A percentile compares a stretch with the other conserved stretches of the same genome.
Conservation (phyloP, 2,797 vertebrate species). For the Mycteria americana region DNA sequence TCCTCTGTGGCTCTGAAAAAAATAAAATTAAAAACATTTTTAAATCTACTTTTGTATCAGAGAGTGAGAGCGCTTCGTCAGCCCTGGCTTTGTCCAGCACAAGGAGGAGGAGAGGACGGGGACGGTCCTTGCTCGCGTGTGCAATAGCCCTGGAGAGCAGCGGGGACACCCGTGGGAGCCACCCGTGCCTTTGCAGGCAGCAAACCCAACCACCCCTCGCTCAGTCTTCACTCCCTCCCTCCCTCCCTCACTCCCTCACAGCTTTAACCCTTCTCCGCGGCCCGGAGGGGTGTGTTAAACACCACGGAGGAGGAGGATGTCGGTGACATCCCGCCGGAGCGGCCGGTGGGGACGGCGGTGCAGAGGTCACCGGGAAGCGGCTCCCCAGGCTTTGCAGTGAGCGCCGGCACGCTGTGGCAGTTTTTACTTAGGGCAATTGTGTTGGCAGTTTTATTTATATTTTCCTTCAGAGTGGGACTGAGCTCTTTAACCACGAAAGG, state of each 20-base stretch:
- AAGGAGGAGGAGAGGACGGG: background rate
- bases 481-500: conserved; percentile 40
- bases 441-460: conserved; percentile 32
- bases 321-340: background rate
- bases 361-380: background rate
- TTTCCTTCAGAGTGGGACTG: conserved; percentile 33
- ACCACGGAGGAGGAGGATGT: background rate
- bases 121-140: accelerated
- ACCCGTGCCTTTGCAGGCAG: background rate
- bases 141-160: background rate
- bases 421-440: background rate
- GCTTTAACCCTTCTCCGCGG: background rate
- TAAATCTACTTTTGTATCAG: background rate
- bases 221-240: background rate
- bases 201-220: background rate
- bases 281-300: background rate
- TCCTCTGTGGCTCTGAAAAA: background rate
- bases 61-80: background rate
- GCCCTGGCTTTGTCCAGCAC: accelerated
- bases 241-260: background rate
- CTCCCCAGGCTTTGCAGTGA: background rate
- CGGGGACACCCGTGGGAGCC: accelerated
- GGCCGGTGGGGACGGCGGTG: background rate
- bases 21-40: no score
- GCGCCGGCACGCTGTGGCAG: background rate